Evolutionary conservation across 2,113 vertebrate species (phyloP).

Genomic region (Alaudala cheleensis): DNA sequence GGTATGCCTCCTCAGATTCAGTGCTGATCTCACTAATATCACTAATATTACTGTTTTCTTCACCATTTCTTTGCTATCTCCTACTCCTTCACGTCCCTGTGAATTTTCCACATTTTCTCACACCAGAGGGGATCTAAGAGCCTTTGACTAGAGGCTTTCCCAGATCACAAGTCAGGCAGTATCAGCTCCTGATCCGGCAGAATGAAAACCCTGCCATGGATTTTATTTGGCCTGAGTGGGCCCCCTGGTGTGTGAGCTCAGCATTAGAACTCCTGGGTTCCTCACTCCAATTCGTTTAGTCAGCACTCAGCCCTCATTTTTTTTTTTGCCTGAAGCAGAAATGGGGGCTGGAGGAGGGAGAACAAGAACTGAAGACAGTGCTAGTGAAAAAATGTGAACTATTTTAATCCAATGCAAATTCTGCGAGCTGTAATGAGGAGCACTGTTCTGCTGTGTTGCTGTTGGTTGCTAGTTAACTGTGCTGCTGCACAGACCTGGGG

Average conservation of each 20-base stretch:
- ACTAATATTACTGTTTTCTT: background rate
- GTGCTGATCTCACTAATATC: background rate
- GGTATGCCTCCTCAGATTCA: background rate
- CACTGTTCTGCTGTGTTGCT: background rate
- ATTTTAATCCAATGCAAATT: conserved; percentile 51
- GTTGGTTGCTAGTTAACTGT: background rate
- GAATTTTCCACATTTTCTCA: background rate
- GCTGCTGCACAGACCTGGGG: background rate
- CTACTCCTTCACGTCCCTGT: background rate
- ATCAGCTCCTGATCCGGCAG: background rate
- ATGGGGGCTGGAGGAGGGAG: background rate
- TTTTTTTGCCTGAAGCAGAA: conserved; percentile 10
- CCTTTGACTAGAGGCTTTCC: background rate
- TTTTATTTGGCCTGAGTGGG: conserved; percentile 14
- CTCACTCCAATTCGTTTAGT: background rate
- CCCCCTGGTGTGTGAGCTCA: background rate
- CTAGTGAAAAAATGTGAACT: conserved; percentile 19
- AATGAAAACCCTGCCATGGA: background rate
- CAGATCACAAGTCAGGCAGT: background rate
- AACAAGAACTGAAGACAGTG: background rate
- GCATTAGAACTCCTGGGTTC: background rate
- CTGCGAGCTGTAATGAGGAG: background rate
- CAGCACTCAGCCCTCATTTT: conserved; percentile 1
- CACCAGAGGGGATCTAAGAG: background rate
- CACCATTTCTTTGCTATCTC: background rate